phyloP scores from a whole-genome alignment of 2,113 vertebrate genomes.

The Dendrocopos noguchii region DNA sequence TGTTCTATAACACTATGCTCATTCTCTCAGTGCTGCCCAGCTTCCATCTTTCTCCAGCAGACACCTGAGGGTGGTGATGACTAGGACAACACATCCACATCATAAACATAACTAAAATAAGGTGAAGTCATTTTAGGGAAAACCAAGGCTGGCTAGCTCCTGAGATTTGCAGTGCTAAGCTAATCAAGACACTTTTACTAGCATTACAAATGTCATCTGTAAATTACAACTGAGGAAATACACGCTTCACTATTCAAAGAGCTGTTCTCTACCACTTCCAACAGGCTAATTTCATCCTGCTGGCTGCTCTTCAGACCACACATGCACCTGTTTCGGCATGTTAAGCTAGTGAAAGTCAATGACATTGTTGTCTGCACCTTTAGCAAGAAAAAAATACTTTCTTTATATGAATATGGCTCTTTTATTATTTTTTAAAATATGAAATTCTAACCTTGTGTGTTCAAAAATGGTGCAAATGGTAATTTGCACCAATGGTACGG shows the following conservation, averaged over 20 bases:
- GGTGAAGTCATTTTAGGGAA: not conserved
- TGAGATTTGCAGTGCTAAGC: not conserved
- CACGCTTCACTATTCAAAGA: not conserved
- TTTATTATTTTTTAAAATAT: not conserved
- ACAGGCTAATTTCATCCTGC: not conserved
- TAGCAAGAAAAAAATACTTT: not conserved
- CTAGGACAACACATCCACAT: not conserved
- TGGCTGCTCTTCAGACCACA: not conserved
- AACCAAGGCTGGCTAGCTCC: not conserved
- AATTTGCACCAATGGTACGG: not conserved
- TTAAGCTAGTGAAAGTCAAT: not conserved
- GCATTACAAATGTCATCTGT: not conserved
- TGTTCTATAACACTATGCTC: not conserved
- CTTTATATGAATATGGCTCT: not conserved
- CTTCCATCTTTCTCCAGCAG: not conserved
- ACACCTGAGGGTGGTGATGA: no score
- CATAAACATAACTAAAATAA: not conserved
- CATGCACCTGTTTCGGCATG: not conserved
- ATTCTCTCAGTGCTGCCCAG: not conserved
- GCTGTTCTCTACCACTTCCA: not conserved
- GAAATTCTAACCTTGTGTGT: not conserved
- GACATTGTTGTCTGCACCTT: not conserved
- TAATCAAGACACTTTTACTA: not conserved
- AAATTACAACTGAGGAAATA: not conserved
- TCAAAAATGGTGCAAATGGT: not conserved